Evolutionary conservation across 2,888 invertebrate species (phyloP).

Genomic region (Thyatira batis): DNA sequence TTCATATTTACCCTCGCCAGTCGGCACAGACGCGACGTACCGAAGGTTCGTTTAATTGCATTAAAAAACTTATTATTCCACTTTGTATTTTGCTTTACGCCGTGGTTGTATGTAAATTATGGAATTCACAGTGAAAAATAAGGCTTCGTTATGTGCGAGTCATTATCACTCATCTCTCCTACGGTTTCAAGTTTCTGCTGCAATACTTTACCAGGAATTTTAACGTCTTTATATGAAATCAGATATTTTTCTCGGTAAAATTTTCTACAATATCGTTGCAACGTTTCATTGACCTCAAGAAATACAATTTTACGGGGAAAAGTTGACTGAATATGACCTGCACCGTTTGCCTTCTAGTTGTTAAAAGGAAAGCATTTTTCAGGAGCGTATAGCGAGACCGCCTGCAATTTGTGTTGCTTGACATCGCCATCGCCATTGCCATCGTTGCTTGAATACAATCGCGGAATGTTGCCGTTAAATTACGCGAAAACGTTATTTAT

Average conservation of each 20-base stretch:
- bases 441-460: conserved; percentile 52
- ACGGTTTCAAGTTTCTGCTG: background rate
- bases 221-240: conserved; percentile 5
- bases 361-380: conserved; percentile 66
- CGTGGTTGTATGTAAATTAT: conserved; percentile 37
- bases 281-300: conserved; percentile 16
- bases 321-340: conserved; percentile 63
- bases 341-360: conserved; percentile 47
- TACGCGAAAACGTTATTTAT: conserved; percentile 63
- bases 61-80: conserved; percentile 48
- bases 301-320: conserved; percentile 45
- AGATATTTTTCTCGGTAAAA: conserved; percentile 9
- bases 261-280: conserved; percentile 6
- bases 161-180: conserved; percentile 17
- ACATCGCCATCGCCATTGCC: conserved; percentile 30
- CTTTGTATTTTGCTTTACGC: conserved; percentile 34
- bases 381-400: conserved; percentile 43
- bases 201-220: background rate
- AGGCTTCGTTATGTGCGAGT: conserved; percentile 16
- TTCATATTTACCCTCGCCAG: conserved; percentile 10
- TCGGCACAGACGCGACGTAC: conserved; percentile 12
- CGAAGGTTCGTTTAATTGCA: conserved; percentile 43
- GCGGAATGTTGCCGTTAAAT: conserved; percentile 56
- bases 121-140: conserved; percentile 25
- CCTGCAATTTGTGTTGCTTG: conserved; percentile 64